Conservation (phyloP, 2,888 invertebrate genomes). For the Yponomeuta sedellus region DNA sequence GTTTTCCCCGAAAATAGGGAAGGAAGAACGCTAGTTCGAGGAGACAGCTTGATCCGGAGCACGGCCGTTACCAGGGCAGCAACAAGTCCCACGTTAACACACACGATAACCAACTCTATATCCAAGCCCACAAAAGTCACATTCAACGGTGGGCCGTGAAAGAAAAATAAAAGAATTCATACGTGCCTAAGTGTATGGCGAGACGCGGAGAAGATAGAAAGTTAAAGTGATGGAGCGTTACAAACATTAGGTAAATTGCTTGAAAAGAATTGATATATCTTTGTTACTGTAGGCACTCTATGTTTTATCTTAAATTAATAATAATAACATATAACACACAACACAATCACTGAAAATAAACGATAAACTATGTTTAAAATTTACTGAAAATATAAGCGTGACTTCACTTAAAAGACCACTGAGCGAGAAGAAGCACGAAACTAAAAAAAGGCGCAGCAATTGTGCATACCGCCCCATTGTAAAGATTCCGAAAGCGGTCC, state of each 20-base stretch:
- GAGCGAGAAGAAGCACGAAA: no score
- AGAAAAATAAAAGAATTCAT: slow-evolving; percentile 46
- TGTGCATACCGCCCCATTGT: slow-evolving; percentile 45
- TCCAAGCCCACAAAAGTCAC: slow-evolving; percentile 36
- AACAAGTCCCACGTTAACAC: slow-evolving; percentile 53
- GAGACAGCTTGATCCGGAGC: slow-evolving; percentile 68
- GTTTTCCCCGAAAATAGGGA: slow-evolving; percentile 57
- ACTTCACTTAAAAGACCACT: no score
- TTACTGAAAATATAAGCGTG: no score
- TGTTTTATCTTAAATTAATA: no score
- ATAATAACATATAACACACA: neutral
- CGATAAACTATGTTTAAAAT: no score
- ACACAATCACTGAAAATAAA: neutral
- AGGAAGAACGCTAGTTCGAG: slow-evolving; percentile 57
- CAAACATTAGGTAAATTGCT: slow-evolving; percentile 47
- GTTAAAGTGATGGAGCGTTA: slow-evolving; percentile 56
- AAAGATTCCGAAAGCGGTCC: slow-evolving; percentile 40
- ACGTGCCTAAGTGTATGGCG: slow-evolving; percentile 43
- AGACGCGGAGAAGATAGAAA: slow-evolving; percentile 45
- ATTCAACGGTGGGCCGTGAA: slow-evolving; percentile 31
- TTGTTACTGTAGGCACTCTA: slow-evolving; percentile 12
- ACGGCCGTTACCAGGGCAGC: slow-evolving; percentile 55
- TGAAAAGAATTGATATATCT: slow-evolving; percentile 29
- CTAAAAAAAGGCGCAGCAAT: slow-evolving; percentile 35
- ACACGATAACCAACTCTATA: slow-evolving; percentile 45